A percentile compares a stretch with the other conserved stretches of the same genome.
phyloP scores from a whole-genome alignment of 2,888 invertebrate species.

The Clitarchus hookeri region DNA sequence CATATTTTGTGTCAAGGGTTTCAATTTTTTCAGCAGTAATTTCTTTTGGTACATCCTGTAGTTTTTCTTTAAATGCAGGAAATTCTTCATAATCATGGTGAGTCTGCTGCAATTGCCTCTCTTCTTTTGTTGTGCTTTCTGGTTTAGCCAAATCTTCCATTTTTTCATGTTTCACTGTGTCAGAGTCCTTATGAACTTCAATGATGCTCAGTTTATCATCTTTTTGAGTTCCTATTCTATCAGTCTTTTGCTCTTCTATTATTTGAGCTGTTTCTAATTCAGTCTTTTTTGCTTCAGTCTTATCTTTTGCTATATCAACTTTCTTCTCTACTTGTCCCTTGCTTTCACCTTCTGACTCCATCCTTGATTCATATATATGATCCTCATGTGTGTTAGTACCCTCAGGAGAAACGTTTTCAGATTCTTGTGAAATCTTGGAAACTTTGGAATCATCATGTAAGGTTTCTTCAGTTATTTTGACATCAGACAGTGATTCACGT shows the following conservation, averaged over 20 bases:
- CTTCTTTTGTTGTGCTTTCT: conserved; percentile 28
- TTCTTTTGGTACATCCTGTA: not conserved
- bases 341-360: not conserved
- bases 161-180: conserved; percentile 23
- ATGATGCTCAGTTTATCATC: conserved; percentile 28
- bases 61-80: conserved; percentile 18
- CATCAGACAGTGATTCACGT: not conserved
- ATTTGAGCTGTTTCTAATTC: not conserved
- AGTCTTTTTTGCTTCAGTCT: conserved; percentile 26
- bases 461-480: not conserved
- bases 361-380: not conserved
- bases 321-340: not conserved
- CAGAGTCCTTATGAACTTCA: not conserved
- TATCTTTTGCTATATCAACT: conserved; percentile 12
- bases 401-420: conserved; percentile 17
- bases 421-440: not conserved
- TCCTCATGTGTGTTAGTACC: not conserved
- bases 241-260: conserved; percentile 21
- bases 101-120: not conserved
- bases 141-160: conserved; percentile 28
- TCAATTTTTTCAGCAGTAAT: not conserved
- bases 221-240: conserved; percentile 22
- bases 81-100: not conserved
- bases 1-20: not conserved
- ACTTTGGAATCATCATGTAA: not conserved